phyloP scores from a whole-genome alignment of 37 sponge, comb jelly and placozoan genomes.

The Aplysina aerophoba region DNA sequence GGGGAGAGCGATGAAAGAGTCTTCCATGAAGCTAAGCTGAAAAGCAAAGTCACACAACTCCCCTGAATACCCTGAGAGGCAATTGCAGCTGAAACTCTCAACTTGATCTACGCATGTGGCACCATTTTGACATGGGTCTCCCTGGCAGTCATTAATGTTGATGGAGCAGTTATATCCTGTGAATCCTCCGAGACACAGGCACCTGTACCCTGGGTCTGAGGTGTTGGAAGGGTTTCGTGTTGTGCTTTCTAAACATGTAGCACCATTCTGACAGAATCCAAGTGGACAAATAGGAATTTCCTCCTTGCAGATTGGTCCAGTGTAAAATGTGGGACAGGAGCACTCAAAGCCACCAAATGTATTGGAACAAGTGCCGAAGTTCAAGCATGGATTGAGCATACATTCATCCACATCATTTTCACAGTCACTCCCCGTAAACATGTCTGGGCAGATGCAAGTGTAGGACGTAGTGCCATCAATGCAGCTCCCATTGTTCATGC shows the following conservation, averaged over 20 bases:
- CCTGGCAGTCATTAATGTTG: slow-evolving; percentile 49
- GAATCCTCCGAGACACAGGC: slow-evolving; percentile 13
- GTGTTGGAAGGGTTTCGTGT: neutral
- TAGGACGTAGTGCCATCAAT: neutral
- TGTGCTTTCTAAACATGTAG: slow-evolving; percentile 13
- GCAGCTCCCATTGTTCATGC: slow-evolving; percentile 30
- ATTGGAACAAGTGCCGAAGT: slow-evolving; percentile 11
- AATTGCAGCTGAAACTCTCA: slow-evolving; percentile 45
- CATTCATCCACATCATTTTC: slow-evolving; percentile 46
- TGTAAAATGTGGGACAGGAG: slow-evolving; percentile 25
- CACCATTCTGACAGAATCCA: slow-evolving; percentile 29
- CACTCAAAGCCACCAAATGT: slow-evolving; percentile 38
- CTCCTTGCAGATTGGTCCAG: neutral
- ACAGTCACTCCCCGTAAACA: slow-evolving; percentile 23
- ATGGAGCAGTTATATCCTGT: slow-evolving; percentile 30
- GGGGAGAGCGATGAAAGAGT: slow-evolving; percentile 12
- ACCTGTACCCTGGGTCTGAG: slow-evolving; percentile 10
- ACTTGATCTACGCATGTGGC: slow-evolving; percentile 57
- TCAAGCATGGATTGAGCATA: neutral
- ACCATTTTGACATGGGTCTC: slow-evolving; percentile 47
- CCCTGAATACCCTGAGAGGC: slow-evolving; percentile 60
- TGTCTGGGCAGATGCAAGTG: slow-evolving; percentile 2
- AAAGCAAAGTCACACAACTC: slow-evolving; percentile 30
- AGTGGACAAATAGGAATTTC: slow-evolving; percentile 19
- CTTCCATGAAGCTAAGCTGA: slow-evolving; percentile 19